Conservation (phyloP, 2,797 vertebrate species). For the Scolopax rusticola region DNA sequence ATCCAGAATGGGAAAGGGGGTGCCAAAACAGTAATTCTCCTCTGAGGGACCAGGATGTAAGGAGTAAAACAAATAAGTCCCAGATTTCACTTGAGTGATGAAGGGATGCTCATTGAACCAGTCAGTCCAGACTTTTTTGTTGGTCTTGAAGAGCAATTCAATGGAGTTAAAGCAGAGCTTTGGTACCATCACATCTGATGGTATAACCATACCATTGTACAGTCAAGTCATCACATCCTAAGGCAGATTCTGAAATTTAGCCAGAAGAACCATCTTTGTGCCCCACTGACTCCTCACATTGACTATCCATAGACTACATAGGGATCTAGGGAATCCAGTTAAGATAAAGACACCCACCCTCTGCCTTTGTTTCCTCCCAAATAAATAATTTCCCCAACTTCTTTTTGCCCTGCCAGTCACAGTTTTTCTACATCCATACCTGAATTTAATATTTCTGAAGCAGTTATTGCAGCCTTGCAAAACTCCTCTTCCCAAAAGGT, state of each 20-base stretch:
- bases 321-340: not conserved
- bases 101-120: not conserved
- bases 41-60: not conserved
- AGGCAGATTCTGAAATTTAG: not conserved
- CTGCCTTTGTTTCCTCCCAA: not conserved
- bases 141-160: not conserved
- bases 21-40: not conserved
- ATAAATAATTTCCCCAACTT: not conserved
- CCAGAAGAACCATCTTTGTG: not conserved
- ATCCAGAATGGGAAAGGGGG: not conserved
- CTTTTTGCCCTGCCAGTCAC: not conserved
- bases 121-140: not conserved
- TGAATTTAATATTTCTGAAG: not conserved
- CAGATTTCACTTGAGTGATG: not conserved
- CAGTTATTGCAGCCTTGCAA: not conserved
- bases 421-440: not conserved
- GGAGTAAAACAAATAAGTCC: not conserved
- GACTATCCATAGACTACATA: not conserved
- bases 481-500: not conserved
- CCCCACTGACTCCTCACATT: not conserved
- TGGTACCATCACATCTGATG: no score
- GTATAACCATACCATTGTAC: no score
- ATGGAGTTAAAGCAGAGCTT: not conserved
- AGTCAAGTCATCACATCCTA: not conserved
- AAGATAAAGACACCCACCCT: not conserved